A percentile compares a stretch with the other conserved stretches of the same genome.
phyloP scores from a whole-genome alignment of 2,888 invertebrate species.

The Cerceris rybyensis region DNA sequence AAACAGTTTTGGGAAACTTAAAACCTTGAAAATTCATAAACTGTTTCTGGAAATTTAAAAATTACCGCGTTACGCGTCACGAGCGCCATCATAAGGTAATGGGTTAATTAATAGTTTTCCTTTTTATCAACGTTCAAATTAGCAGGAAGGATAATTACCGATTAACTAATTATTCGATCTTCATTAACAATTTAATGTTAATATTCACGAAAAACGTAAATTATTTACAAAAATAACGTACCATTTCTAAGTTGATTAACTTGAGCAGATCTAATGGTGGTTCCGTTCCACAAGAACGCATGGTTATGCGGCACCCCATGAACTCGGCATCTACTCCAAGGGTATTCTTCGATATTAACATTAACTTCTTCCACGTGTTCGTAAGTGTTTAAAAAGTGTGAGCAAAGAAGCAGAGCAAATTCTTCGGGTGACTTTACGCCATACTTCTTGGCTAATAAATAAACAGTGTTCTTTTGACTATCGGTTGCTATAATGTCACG shows the following conservation, averaged over 20 bases:
- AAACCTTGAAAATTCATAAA: no score
- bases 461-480: constrained; percentile 92
- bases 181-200: no score
- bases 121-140: no score
- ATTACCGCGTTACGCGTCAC: no score
- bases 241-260: constrained; percentile 87
- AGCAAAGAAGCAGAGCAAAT: constrained; percentile 88
- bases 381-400: constrained; percentile 90
- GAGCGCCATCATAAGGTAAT: no score
- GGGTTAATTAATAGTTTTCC: no score
- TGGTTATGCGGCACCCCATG: constrained; percentile 87
- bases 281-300: constrained; percentile 89
- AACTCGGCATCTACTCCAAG: constrained; percentile 87
- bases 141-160: no score
- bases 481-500: constrained; percentile 91
- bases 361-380: constrained; percentile 88
- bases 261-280: constrained; percentile 87
- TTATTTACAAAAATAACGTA: constrained; percentile 79
- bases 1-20: no score
- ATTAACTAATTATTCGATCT: no score
- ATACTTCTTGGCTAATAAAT: constrained; percentile 89
- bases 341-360: constrained; percentile 88
- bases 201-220: not conserved
- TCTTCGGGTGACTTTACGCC: constrained; percentile 90
- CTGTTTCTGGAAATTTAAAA: no score